Percentiles rank a stretch among this genome's conserved stretches.
Conservation (phyloP, 1,140 invertebrate genomes). For the Cryptotermes secundus region DNA sequence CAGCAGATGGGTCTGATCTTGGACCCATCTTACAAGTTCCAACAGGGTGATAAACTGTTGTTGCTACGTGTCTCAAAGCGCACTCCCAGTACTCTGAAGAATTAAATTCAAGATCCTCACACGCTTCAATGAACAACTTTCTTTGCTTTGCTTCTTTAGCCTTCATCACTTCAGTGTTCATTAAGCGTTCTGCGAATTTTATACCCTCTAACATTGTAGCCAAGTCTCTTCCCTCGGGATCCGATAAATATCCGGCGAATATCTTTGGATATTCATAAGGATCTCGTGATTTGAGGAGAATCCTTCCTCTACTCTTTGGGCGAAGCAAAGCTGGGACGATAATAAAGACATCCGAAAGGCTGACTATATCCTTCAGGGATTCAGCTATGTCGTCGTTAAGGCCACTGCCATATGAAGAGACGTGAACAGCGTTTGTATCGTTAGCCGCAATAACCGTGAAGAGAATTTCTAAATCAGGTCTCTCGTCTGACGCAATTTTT, state of each 20-base stretch:
- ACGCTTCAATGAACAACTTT: constrained; percentile 38
- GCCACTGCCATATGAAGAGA: neutral
- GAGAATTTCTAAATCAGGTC: neutral
- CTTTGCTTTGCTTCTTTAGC: constrained; percentile 44
- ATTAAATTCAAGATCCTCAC: constrained; percentile 41
- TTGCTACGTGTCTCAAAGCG: constrained; percentile 53
- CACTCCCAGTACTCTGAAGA: constrained; percentile 46
- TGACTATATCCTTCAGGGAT: neutral
- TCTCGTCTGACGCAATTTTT: neutral
- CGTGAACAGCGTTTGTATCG: neutral
- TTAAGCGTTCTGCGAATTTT: constrained; percentile 44
- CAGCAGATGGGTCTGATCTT: constrained; percentile 43
- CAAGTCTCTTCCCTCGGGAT: constrained; percentile 68
- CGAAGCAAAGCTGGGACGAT: constrained; percentile 41
- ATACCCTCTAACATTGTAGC: constrained; percentile 68
- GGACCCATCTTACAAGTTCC: constrained; percentile 57
- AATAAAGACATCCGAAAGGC: neutral
- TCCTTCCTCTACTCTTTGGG: constrained; percentile 48
- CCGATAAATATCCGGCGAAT: constrained; percentile 78
- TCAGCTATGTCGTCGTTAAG: neutral
- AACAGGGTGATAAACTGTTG: constrained; percentile 50
- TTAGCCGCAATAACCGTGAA: neutral
- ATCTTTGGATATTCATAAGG: constrained; percentile 79
- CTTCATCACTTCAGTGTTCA: constrained; percentile 48
- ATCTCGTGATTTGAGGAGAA: constrained; percentile 70